Evolutionary conservation across 2,888 invertebrate genomes (phyloP), one percentile per base, ranked within the genome.

Genomic region (Arctia plantaginis): DNA sequence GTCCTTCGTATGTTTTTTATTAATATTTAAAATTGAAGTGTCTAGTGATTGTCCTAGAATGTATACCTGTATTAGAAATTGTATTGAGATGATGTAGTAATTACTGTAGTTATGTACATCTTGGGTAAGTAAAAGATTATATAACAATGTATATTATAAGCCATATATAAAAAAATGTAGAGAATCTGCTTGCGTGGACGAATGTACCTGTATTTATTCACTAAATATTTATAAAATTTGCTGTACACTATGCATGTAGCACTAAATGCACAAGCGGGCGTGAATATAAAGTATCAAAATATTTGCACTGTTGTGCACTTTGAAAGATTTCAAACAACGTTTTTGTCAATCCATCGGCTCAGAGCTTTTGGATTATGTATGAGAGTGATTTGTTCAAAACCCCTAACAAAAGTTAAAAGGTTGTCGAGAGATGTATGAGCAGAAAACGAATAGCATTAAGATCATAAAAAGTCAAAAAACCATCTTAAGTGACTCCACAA

Each of bases 111-210:
- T 62, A 76, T 74, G 27, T 84, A 79, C 3, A 62, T 78, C 65
- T 77, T 72, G 76, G 75, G 72, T 82, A 83, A 73, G 76, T 80
- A 73, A 76, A 79, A 77, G 72, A 77, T 51, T 79, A 79, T 78
- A 73, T 73, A 47, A 76, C 65, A 66, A 74, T 77, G 77, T 83
- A 83, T 75, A 74, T 77, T 75, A 81, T 76, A 74, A 76, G 74
- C 66, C 71, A 72, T 80, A 76, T 77, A 78, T 72, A 62, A 62
- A 75, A 6, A 65, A 62, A 77, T 80, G 71, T 75, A 66, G 55
- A 66, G 70, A 75, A 73, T 72, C 74, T 73, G 77, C 82, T 76
- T 79, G 69, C 75, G 80, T 71, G 44, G 4, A 39, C 10, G 30
- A 65, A 35, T 41, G 70, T 62, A 41, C 30, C 20, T 23, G 27